Evolutionary conservation across 2,888 invertebrate species (phyloP).

Genomic region (Catocala sponsa): DNA sequence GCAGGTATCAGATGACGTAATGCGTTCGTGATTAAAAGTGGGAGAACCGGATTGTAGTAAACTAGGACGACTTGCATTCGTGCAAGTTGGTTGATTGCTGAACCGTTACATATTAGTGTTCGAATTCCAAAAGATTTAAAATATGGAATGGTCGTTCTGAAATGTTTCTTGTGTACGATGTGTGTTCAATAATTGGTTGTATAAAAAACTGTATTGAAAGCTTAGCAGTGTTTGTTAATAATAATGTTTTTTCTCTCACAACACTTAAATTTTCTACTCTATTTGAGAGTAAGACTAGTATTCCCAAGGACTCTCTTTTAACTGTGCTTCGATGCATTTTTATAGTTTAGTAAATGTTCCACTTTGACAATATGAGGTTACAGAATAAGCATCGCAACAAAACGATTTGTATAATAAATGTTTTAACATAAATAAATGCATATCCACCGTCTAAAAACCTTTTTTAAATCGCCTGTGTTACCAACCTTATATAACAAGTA

Average conservation of each 20-base stretch:
- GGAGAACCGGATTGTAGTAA: neutral
- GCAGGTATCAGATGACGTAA: neutral
- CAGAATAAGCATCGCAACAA: too few species aligned
- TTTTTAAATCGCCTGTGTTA: too few species aligned
- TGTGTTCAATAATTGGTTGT: neutral
- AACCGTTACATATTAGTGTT: neutral
- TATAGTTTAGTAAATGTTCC: neutral
- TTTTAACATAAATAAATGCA: too few species aligned
- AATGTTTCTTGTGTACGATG: too few species aligned
- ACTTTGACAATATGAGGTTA: neutral
- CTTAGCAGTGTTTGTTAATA: neutral
- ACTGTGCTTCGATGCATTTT: conserved; percentile 7
- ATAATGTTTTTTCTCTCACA: neutral
- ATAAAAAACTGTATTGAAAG: neutral
- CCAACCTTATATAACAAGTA: too few species aligned
- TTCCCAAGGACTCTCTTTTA: conserved; percentile 23
- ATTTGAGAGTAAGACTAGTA: conserved; percentile 13
- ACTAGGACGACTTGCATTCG: conserved; percentile 6
- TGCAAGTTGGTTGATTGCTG: neutral
- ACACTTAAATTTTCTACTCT: neutral
- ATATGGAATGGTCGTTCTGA: too few species aligned
- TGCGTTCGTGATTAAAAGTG: neutral
- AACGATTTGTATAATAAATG: too few species aligned
- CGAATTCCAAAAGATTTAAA: too few species aligned
- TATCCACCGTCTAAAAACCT: too few species aligned